Evolutionary conservation across 2,113 vertebrate species (phyloP).

Genomic region (Sinocyclocheilus anshuiensis): DNA sequence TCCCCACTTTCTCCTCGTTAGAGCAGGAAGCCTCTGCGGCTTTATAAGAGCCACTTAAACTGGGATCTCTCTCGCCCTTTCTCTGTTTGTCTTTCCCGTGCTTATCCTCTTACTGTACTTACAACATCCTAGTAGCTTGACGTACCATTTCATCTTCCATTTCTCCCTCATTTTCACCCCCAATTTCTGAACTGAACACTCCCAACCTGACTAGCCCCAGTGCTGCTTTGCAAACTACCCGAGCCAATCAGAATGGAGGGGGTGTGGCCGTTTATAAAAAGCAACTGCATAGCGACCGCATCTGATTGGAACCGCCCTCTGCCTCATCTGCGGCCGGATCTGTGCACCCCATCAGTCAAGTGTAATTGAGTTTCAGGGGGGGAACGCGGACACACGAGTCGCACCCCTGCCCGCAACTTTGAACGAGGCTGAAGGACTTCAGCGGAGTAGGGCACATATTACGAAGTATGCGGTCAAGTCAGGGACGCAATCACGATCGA

Average conservation of each 20-base stretch:
- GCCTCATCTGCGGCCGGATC: constrained; percentile 31
- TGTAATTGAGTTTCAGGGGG: constrained; percentile 43
- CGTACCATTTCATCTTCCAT: not conserved
- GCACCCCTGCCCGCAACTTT: constrained; percentile 39
- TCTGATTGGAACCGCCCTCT: constrained; percentile 44
- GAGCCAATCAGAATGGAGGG: constrained; percentile 18
- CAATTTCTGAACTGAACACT: constrained; percentile 22
- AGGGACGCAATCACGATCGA: constrained; percentile 43
- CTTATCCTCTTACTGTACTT: constrained; percentile 29
- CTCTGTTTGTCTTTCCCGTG: constrained; percentile 22
- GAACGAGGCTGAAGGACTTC: constrained; percentile 23
- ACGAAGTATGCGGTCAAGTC: constrained; percentile 23
- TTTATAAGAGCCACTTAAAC: constrained; percentile 39
- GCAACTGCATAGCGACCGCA: constrained; percentile 21
- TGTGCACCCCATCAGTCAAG: constrained; percentile 52
- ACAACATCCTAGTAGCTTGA: not conserved
- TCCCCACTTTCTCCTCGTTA: constrained; percentile 23
- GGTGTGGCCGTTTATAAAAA: constrained; percentile 31
- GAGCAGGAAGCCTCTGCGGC: constrained; percentile 26
- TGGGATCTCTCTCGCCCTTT: not conserved
- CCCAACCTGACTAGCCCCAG: not conserved
- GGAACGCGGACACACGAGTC: constrained; percentile 31
- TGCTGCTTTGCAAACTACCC: not conserved
- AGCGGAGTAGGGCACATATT: constrained; percentile 12
- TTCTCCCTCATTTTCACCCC: not conserved